Base-by-base conservation (phyloP, 2,888 invertebrate species). In the Cephus rjabovi region DNA sequence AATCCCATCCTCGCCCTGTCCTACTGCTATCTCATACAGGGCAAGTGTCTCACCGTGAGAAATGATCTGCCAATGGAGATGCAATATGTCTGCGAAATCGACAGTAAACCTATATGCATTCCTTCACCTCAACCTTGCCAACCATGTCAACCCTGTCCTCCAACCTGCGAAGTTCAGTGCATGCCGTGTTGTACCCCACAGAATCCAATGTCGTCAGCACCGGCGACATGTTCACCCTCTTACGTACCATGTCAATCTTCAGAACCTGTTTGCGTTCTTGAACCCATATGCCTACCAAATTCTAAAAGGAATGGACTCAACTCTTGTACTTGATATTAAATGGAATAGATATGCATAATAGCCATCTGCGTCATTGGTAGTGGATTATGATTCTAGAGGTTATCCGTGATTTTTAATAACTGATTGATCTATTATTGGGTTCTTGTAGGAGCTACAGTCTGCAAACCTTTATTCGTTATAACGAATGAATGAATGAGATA, bases 1-100 rank as follows among this genome's bases (percentile, higher is more conserved):
- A 94, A 96, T 81, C 97, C 97, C 31, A 93, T 97, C 84, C 92
- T 96, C 74, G 95, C 96, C 3, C 91, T 97, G 83, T 94, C 95
- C 73, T 94, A 94, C 81, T 91, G 93, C 75, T 93, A 93, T 86
- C 89, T 93, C 74, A 89, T 92, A 76, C 89, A 90, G 80, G 89
- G 89, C 78, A 90, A 90, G 77, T 90, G 89, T 75, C 85, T 90
- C 40, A 87, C 89, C 12, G 83, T 89, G 33, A 83, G 86, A 76
- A 88, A 87, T 80, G 87, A 89, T 73, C 77, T 86, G 69, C 87
- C 89, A 11, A 85, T 82, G 80, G 89, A 88, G 79, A 86, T 87
- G 89, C 89, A 87, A 75, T 89, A 89, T 81, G 87, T 86, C 31
- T 86, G 86, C 81, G 87, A 89, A 74, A 76, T 85, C 35, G 87